A percentile compares a stretch with the other conserved stretches of the same genome.
These are phyloP conservation scores for Miniopterus natalensis DNA, from an alignment of 2,113 vertebrate species.

Conservation along the genomic window DNA sequence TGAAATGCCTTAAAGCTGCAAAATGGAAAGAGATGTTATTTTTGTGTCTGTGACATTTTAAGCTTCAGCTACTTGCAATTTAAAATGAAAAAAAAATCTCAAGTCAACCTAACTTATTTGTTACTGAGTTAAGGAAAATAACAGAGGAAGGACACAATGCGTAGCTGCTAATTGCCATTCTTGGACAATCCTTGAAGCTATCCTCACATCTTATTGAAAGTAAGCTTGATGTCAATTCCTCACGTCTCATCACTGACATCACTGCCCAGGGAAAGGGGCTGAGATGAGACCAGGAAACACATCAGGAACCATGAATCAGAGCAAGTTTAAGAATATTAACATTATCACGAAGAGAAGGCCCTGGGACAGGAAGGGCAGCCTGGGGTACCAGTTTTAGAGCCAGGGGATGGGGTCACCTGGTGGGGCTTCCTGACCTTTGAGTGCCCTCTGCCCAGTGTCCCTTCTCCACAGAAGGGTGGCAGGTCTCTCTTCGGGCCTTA, in stretches of 20 bases:
- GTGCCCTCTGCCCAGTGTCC: neutral
- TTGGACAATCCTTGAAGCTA: neutral
- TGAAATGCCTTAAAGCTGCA: constrained; percentile 59
- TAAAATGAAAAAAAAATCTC: constrained; percentile 72
- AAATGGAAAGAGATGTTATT: constrained; percentile 79
- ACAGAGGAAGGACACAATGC: constrained; percentile 48
- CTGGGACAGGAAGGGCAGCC: no score
- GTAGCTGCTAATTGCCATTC: constrained; percentile 54
- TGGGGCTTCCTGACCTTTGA: neutral
- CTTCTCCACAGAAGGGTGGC: neutral
- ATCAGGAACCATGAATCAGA: neutral
- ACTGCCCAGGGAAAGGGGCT: neutral
- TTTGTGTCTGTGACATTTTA: constrained; percentile 80
- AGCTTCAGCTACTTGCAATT: constrained; percentile 65
- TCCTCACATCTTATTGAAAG: constrained; percentile 44
- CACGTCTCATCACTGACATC: neutral
- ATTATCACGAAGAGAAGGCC: neutral
- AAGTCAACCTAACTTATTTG: constrained; percentile 38
- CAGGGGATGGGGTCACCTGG: neutral
- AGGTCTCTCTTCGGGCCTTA: neutral
- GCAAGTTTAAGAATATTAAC: neutral
- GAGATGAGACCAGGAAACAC: neutral
- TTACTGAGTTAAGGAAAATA: constrained; percentile 46
- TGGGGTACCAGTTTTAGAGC: neutral
- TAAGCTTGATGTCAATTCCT: neutral